Conservation (phyloP, 2,113 vertebrate genomes). For the Nansenia antarctica region DNA sequence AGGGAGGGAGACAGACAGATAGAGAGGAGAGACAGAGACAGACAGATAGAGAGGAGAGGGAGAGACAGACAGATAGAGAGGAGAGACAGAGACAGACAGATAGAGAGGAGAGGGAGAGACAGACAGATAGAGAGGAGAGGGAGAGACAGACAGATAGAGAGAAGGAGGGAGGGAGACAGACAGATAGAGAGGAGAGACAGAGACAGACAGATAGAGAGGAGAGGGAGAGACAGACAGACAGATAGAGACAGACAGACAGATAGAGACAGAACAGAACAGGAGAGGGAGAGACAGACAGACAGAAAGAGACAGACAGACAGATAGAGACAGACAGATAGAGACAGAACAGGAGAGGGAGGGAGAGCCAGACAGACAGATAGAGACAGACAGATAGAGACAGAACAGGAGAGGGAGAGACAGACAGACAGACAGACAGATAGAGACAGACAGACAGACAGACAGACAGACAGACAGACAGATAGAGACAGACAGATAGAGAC, state of each 20-base stretch:
- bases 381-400: neutral
- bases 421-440: neutral
- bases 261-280: too few relatives aligned
- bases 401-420: neutral
- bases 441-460: neutral
- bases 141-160: neutral
- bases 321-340: neutral
- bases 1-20: neutral
- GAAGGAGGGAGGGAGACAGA: neutral
- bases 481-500: neutral
- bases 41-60: neutral
- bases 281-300: constrained; percentile 26
- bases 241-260: neutral
- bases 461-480: neutral
- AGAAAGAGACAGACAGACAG: neutral
- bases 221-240: constrained; percentile 25
- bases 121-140: neutral
- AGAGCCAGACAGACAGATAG: too few relatives aligned
- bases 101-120: neutral
- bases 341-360: neutral
- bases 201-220: neutral
- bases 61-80: neutral
- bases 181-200: neutral
- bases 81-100: neutral
- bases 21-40: neutral